Evolutionary conservation across 1,140 invertebrate species (phyloP).

Genomic region (Temnothorax curvispinosus): DNA sequence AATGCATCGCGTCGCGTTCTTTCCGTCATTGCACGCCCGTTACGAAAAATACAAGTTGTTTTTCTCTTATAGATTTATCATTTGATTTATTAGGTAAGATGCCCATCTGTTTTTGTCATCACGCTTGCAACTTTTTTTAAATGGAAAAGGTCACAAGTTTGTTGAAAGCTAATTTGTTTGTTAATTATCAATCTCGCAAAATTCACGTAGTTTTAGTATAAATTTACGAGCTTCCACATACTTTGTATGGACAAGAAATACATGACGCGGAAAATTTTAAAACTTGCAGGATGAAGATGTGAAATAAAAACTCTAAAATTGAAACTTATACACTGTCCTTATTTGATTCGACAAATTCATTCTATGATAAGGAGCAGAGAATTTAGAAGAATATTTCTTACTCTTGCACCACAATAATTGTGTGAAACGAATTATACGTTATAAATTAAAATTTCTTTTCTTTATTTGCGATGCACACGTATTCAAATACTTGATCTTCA

Average conservation of each 20-base stretch:
- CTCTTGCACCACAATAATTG: background rate
- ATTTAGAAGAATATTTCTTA: background rate
- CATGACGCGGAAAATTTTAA: background rate
- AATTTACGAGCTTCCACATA: background rate
- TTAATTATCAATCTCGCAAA: background rate
- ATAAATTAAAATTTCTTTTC: background rate
- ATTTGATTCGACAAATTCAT: background rate
- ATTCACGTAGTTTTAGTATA: background rate
- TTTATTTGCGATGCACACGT: background rate
- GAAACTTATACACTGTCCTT: background rate
- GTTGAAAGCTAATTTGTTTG: background rate
- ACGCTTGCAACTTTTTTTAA: background rate
- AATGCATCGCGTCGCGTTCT: background rate
- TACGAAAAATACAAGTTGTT: background rate
- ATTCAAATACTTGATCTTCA: background rate
- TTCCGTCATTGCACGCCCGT: background rate
- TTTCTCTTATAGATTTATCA: background rate
- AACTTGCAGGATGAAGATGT: background rate
- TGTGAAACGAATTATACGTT: background rate
- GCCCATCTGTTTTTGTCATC: background rate
- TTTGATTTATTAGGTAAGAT: background rate
- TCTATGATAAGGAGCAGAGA: background rate
- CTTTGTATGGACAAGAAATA: background rate
- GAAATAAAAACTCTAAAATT: background rate
- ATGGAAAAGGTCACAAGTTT: background rate